A percentile compares a stretch with the other conserved stretches of the same genome.
phyloP scores from a whole-genome alignment of 2,113 vertebrate species.

The Dinomys branickii region DNA sequence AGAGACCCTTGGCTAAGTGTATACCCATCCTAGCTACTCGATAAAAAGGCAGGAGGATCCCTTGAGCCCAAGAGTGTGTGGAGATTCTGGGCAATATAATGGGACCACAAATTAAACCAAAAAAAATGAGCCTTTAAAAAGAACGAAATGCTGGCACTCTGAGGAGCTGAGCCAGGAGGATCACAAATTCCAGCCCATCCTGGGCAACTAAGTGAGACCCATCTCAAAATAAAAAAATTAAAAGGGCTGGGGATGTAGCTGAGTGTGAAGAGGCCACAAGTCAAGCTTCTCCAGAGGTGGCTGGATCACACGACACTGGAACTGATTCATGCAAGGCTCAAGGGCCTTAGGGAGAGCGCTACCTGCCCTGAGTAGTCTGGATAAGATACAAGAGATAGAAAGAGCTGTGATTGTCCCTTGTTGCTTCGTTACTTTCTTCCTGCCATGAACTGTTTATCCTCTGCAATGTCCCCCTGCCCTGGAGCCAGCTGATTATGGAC shows the following conservation, averaged over 20 bases:
- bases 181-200: neutral
- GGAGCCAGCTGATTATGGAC: too few relatives aligned
- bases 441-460: too few relatives aligned
- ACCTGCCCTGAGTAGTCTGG: too few relatives aligned
- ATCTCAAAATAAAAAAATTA: neutral
- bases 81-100: neutral
- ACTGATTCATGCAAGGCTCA: too few relatives aligned
- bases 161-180: neutral
- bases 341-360: too few relatives aligned
- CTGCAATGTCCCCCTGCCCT: too few relatives aligned
- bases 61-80: neutral
- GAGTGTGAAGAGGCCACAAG: neutral
- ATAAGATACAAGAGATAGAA: too few relatives aligned
- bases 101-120: neutral
- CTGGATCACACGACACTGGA: too few relatives aligned
- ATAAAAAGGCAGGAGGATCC: neutral
- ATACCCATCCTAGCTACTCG: neutral
- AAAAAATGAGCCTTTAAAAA: neutral
- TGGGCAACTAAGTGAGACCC: neutral
- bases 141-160: neutral
- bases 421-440: too few relatives aligned
- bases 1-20: neutral
- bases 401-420: too few relatives aligned
- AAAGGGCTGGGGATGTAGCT: neutral
- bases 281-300: too few relatives aligned